Evolutionary conservation across 2,888 invertebrate genomes (phyloP), one percentile per base, ranked within the genome.

Genomic region (Diachrysia chrysitis): DNA sequence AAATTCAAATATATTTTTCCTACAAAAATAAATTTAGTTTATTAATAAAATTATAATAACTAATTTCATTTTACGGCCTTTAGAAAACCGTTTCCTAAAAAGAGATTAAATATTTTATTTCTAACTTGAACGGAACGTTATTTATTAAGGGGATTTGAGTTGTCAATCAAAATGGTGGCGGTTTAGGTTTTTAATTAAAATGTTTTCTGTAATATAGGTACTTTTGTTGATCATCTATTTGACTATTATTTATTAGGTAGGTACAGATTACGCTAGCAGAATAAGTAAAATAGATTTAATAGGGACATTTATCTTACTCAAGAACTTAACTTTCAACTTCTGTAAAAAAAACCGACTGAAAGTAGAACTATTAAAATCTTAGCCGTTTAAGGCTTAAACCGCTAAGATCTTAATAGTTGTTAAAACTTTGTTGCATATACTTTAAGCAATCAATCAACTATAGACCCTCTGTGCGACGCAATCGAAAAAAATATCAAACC

Each of bases 61-160:
- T 42, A 42, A 42, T 42, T 42, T 42, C n/a, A 6, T 42, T 42
- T 7, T 42, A n/a, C n/a, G n/a, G n/a, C 42, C 42, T 42, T 42
- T n/a, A 42, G 42, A 42, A 42, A 42, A 6, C 7, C n/a, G 42
- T 42, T 42, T 42, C 42, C n/a, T 42, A 42, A n/a, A 42, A 42
- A n/a, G 42, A 42, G 42, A 42, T 42, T 42, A 42, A n/a, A 42
- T 42, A 42, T n/a, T 42, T 42, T 42, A 42, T n/a, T 42, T 42
- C 42, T n/a, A 42, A 3, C 16, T n/a, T 42, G n/a, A 42, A 42
- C 4, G n/a, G n/a, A n/a, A n/a, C 42, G 42, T n/a, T 42, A 42
- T 42, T 42, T 42, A 42, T 42, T 42, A 16, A n/a, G 37, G 42
- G n/a, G 42, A 42, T 42, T 42, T 42, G 42, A 42, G 6, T 42